These are phyloP conservation scores for Bombyx mandarina DNA, from an alignment of 1,140 invertebrate genomes.

Conservation along the genomic window DNA sequence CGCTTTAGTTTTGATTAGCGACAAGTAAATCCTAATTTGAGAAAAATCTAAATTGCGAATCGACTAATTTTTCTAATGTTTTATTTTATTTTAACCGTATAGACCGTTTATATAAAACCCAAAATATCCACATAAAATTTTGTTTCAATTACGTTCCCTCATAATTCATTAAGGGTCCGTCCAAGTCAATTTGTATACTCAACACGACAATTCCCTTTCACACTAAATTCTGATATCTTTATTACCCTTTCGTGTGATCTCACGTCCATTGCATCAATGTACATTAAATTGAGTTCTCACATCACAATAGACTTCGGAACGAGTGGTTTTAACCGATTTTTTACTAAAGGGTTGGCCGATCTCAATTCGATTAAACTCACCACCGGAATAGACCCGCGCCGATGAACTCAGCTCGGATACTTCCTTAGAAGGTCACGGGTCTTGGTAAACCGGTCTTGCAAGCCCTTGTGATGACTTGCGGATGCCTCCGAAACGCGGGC, in stretches of 20 bases:
- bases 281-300: slow-evolving; percentile 67
- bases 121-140: no score
- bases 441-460: slow-evolving; percentile 31
- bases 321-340: slow-evolving; percentile 61
- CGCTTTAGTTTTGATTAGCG: no score
- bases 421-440: slow-evolving; percentile 38
- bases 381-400: slow-evolving; percentile 25
- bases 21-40: no score
- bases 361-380: slow-evolving; percentile 63
- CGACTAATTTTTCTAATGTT: no score
- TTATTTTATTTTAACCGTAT: no score
- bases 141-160: no score
- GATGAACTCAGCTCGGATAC: slow-evolving; percentile 15
- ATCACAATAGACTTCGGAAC: slow-evolving; percentile 55
- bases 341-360: slow-evolving; percentile 67
- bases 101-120: no score
- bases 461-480: slow-evolving; percentile 36
- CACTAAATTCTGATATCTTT: slow-evolving; percentile 37
- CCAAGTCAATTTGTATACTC: no score
- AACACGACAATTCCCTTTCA: no score
- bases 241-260: slow-evolving; percentile 46
- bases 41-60: no score
- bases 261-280: slow-evolving; percentile 41
- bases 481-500: slow-evolving; percentile 44
- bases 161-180: no score